Base-by-base conservation (phyloP, 2,888 invertebrate genomes). In the Geophilus truncorum region DNA sequence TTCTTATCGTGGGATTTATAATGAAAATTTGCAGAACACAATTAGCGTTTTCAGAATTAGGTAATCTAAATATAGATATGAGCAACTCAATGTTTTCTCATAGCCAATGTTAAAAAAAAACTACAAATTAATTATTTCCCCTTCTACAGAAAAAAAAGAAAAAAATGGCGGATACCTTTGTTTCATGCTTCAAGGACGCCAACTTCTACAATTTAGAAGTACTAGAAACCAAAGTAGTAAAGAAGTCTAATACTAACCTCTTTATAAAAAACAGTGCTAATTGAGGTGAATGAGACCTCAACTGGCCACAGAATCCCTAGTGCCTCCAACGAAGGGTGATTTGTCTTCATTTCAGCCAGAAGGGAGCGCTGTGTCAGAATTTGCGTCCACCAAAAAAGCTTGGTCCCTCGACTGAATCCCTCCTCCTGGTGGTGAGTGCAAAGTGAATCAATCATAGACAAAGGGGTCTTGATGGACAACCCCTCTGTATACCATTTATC, bases 291-390 rank as follows among this genome's bases (percentile, higher is more conserved):
- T 62, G 57, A 62, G 57, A 62, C 57, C 57, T 62, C 57, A 40
- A 40, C 40, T 40, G 4, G 40, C 40, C 40, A 10, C 57, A 21
- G 57, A 62, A 23, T 62, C 57, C 57, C 57, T 18, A 23, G 57
- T 62, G 57, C 57, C 57, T 62, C 57, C 57, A 62, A 62, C 57
- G 57, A 62, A 62, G 57, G 57, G 57, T 62, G 57, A 62, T 62
- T 62, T 62, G 57, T 62, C 57, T 62, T 62, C 57, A 62, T 62
- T 62, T 62, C 23, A 21, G 57, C 23, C 18, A 18, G 57, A 62
- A 62, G 57, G 57, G 23, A 62, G 57, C 10, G 10, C 23, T 23
- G 23, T 62, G 57, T 62, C 57, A 62, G 57, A 62, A 62, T 62
- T 62, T 62, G 57, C 57, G 57, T 62, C 57, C 57, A 62, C 21